Evolutionary conservation across 2,113 vertebrate genomes (phyloP).

Genomic region (Dascyllus trimaculatus): DNA sequence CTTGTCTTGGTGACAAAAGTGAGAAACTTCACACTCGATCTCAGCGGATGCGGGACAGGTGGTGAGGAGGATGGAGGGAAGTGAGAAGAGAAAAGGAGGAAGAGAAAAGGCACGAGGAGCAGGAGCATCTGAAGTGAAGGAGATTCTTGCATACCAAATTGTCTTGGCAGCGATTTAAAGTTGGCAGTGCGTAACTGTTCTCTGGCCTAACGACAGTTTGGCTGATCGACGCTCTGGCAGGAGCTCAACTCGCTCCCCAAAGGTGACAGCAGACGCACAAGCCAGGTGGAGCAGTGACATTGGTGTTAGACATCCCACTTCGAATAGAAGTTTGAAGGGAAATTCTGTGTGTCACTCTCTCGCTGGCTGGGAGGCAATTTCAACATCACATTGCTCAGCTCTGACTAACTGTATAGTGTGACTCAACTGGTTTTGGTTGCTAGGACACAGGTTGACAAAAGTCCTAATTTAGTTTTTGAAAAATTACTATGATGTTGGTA

Average conservation of each 20-base stretch:
- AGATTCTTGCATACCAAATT: slow-evolving; percentile 52
- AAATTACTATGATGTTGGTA: too few species aligned
- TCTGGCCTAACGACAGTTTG: slow-evolving; percentile 53
- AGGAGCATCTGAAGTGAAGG: slow-evolving; percentile 36
- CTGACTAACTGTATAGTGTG: neutral
- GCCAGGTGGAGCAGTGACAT: slow-evolving; percentile 69
- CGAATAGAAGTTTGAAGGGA: slow-evolving; percentile 42
- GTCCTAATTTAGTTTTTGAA: too few species aligned
- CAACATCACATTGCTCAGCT: neutral
- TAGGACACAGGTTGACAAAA: neutral
- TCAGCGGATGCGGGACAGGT: slow-evolving; percentile 65
- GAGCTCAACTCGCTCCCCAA: slow-evolving; percentile 55
- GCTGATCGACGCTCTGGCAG: slow-evolving; percentile 57
- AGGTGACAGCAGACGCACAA: slow-evolving; percentile 67
- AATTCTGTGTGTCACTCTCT: slow-evolving; percentile 21
- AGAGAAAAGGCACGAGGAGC: slow-evolving; percentile 20
- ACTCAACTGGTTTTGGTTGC: slow-evolving; percentile 4
- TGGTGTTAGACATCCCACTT: slow-evolving; percentile 58
- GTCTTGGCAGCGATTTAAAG: slow-evolving; percentile 57
- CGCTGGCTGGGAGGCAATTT: slow-evolving; percentile 20
- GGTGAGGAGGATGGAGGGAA: slow-evolving; percentile 63
- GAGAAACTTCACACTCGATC: slow-evolving; percentile 65
- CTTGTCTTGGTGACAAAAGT: slow-evolving; percentile 65
- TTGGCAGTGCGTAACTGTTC: slow-evolving; percentile 57
- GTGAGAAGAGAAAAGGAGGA: slow-evolving; percentile 50